Percentiles rank a stretch among this genome's conserved stretches.
These are phyloP conservation scores for Chamaetylas fuelleborni DNA, from an alignment of 2,113 vertebrate genomes.

Conservation along the genomic window DNA sequence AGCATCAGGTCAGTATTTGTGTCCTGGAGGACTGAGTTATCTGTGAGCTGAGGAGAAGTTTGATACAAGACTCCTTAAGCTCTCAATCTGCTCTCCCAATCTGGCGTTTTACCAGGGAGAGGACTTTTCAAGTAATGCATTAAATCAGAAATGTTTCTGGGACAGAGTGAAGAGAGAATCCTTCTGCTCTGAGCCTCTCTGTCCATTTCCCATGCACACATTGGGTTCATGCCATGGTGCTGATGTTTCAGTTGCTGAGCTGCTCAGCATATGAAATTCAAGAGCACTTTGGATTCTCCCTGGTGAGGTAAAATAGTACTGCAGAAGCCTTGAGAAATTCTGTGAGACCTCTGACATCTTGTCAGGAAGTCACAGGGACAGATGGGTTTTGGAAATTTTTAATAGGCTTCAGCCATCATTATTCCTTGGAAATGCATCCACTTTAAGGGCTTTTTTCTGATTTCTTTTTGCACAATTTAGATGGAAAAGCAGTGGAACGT, in stretches of 20 bases:
- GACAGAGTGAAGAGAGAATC: neutral
- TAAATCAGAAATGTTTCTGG: neutral
- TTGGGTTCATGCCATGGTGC: neutral
- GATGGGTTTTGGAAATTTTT: neutral
- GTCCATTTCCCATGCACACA: neutral
- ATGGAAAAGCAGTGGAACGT: slow-evolving; percentile 68
- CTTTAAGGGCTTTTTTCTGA: slow-evolving; percentile 67
- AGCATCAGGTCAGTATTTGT: neutral
- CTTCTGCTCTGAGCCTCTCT: neutral
- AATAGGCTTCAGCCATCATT: slow-evolving; percentile 30
- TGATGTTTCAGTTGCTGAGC: neutral
- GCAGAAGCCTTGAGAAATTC: neutral
- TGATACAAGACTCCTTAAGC: neutral
- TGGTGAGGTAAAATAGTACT: neutral
- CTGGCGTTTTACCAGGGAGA: neutral
- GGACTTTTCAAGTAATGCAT: neutral
- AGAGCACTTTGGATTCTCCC: neutral
- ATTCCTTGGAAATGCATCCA: slow-evolving; percentile 25
- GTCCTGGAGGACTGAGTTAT: neutral
- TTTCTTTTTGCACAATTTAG: slow-evolving; percentile 66
- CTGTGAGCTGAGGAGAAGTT: neutral
- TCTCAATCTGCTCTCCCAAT: neutral
- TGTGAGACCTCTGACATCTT: neutral
- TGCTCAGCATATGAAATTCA: neutral
- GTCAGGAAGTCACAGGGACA: neutral